Evolutionary conservation across 35 echinoderm and acorn worm genomes (phyloP).

Genomic region (Chiridota heheva): DNA sequence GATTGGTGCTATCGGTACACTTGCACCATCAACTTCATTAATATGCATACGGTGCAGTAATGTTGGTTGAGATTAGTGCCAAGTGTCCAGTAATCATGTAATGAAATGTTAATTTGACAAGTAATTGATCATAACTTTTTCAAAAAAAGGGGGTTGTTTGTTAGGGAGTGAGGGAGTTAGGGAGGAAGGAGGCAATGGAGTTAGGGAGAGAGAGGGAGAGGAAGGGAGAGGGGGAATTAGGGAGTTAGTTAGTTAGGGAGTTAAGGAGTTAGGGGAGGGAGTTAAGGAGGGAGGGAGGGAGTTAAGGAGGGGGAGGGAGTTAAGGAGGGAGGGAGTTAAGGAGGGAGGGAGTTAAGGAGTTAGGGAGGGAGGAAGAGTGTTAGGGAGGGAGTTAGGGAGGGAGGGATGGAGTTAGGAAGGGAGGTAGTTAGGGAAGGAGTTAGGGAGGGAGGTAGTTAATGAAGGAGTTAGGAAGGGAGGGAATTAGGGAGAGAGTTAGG

Average conservation of each 20-base stretch:
- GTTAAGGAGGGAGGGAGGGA: neutral
- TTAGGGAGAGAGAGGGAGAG: neutral
- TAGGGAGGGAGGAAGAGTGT: neutral
- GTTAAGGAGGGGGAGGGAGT: neutral
- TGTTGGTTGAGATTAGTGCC: too few species aligned
- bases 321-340: neutral
- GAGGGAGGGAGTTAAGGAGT: neutral
- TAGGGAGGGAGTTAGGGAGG: too few species aligned
- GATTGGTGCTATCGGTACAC: too few species aligned
- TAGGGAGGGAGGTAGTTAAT: neutral
- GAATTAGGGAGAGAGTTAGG: too few species aligned
- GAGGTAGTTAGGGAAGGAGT: neutral
- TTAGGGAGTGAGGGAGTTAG: too few species aligned
- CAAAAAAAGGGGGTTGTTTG: too few species aligned
- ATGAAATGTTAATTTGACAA: too few species aligned
- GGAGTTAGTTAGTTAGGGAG: neutral
- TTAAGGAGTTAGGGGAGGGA: neutral
- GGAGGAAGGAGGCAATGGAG: neutral
- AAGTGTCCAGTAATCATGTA: too few species aligned
- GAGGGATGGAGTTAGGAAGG: neutral
- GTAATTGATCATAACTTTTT: too few species aligned
- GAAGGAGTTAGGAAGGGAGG: neutral
- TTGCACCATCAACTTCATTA: too few species aligned
- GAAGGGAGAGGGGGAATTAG: neutral
- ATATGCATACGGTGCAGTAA: too few species aligned